phyloP scores from a whole-genome alignment of 1,140 invertebrate species.

The Apocrypta bakeri region DNA sequence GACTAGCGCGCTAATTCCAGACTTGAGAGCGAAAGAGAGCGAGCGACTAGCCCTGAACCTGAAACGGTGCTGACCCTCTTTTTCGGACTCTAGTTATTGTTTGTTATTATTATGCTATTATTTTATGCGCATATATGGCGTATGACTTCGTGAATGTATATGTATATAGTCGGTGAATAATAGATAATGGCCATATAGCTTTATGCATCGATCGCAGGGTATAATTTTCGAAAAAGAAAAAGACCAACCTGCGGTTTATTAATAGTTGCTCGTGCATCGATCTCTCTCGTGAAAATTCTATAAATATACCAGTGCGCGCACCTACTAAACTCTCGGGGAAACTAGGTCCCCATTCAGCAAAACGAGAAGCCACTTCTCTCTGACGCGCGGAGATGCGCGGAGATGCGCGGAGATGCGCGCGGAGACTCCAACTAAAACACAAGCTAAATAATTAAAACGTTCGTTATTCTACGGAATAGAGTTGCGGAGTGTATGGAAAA shows the following conservation, averaged over 20 bases:
- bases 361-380: background rate
- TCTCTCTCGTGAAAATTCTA: conserved; percentile 28
- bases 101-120: background rate
- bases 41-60: conserved; percentile 18
- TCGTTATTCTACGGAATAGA: background rate
- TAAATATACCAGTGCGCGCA: background rate
- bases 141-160: no score
- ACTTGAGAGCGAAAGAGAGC: conserved; percentile 12
- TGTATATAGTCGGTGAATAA: background rate
- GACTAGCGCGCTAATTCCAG: background rate
- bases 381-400: no score
- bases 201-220: background rate
- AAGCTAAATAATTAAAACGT: background rate
- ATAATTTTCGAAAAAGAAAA: background rate
- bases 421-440: background rate
- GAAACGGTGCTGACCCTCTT: conserved; percentile 8
- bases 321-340: conserved; percentile 1
- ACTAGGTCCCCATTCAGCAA: conserved; percentile 39
- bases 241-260: background rate
- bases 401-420: no score
- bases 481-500: background rate
- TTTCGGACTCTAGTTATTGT: background rate
- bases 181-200: background rate
- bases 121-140: background rate
- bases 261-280: background rate